Evolutionary conservation across 2,888 invertebrate genomes (phyloP).

Genomic region (Embidobia sp.): DNA sequence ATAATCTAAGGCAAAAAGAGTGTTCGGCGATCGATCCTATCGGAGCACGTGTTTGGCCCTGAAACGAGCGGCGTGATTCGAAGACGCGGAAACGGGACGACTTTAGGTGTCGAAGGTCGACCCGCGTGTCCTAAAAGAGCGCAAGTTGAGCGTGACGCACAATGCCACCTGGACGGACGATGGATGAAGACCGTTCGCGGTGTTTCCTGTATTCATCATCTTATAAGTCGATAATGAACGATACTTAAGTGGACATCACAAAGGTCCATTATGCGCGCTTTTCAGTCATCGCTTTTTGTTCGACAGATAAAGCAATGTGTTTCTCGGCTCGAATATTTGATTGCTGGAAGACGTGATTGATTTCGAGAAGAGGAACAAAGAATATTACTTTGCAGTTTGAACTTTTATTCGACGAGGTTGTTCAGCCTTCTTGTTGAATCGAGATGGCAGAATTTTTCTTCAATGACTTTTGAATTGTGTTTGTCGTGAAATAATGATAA

Average conservation of each 20-base stretch:
- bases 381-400: too few relatives aligned
- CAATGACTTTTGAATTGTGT: too few relatives aligned
- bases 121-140: slow-evolving; percentile 58
- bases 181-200: slow-evolving; percentile 75
- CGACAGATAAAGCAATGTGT: slow-evolving; percentile 23
- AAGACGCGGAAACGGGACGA: slow-evolving; percentile 63
- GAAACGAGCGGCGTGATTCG: slow-evolving; percentile 20
- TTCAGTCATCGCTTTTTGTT: slow-evolving; percentile 24
- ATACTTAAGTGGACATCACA: slow-evolving; percentile 68
- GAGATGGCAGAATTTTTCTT: too few relatives aligned
- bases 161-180: slow-evolving; percentile 74
- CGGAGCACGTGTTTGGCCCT: slow-evolving; percentile 35
- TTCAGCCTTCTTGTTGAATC: too few relatives aligned
- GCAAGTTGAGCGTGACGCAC: slow-evolving; percentile 70
- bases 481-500: too few relatives aligned
- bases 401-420: too few relatives aligned
- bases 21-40: slow-evolving; percentile 12
- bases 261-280: slow-evolving; percentile 46
- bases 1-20: slow-evolving; percentile 3
- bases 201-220: slow-evolving; percentile 78
- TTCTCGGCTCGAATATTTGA: slow-evolving; percentile 8
- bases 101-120: slow-evolving; percentile 68
- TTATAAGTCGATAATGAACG: slow-evolving; percentile 74
- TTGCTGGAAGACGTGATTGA: slow-evolving; percentile 15
- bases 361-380: slow-evolving; percentile 19